Percentiles rank a stretch among this genome's conserved stretches.
Conservation (phyloP, 2,113 vertebrate genomes). For the Nothobranchius furzeri region DNA sequence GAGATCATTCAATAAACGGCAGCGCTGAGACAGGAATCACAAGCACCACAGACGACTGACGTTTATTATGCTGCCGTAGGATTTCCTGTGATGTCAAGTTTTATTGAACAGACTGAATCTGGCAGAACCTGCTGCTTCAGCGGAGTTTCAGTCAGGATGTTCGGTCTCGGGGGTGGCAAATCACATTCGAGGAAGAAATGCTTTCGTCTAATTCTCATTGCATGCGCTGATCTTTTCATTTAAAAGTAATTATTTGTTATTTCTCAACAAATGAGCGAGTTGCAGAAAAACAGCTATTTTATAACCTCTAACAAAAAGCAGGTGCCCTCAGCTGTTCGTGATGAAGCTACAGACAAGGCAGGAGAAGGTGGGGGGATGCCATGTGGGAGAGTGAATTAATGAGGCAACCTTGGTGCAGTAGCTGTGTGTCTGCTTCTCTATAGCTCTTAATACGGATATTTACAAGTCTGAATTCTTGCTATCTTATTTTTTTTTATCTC, state of each 20-base stretch:
- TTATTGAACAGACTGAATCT: slow-evolving; percentile 31
- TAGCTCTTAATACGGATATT: background rate
- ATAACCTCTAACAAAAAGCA: slow-evolving; percentile 10
- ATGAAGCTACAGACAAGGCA: slow-evolving; percentile 16
- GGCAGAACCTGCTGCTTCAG: slow-evolving; percentile 7
- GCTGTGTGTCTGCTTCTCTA: slow-evolving; percentile 42
- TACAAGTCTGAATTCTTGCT: background rate
- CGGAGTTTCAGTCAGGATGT: slow-evolving; percentile 8
- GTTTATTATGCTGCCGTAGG: slow-evolving; percentile 34
- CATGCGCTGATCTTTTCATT: slow-evolving; percentile 6
- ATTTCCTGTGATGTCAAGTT: slow-evolving; percentile 23
- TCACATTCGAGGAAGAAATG: slow-evolving; percentile 4
- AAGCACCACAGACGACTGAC: background rate
- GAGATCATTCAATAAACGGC: slow-evolving; percentile 6
- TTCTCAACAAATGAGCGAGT: background rate
- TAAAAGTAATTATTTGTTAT: background rate
- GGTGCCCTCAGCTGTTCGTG: slow-evolving; percentile 36
- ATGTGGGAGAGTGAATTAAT: slow-evolving; percentile 73
- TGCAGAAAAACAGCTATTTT: slow-evolving; percentile 18
- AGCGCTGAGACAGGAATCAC: slow-evolving; percentile 2
- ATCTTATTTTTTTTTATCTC: background rate
- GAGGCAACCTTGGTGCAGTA: slow-evolving; percentile 51
- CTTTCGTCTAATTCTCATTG: background rate
- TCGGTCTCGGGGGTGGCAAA: slow-evolving; percentile 21
- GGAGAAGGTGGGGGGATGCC: slow-evolving; percentile 39